phyloP scores from a whole-genome alignment of 2,888 invertebrate genomes.

The Nephrotoma flavescens region DNA sequence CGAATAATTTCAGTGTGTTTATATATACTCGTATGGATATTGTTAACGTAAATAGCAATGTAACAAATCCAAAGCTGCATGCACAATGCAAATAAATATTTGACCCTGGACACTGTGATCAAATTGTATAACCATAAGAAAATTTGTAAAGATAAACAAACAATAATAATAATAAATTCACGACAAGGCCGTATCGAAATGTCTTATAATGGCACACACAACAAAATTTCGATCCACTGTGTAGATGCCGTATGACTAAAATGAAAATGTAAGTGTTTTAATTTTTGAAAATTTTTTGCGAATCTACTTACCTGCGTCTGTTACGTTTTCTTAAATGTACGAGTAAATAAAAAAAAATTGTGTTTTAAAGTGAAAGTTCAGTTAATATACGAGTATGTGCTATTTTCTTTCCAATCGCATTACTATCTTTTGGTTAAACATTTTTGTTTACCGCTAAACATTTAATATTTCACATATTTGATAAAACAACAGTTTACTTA shows the following conservation, averaged over 20 bases:
- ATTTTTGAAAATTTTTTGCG: background rate
- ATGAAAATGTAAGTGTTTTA: background rate
- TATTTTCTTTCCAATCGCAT: background rate
- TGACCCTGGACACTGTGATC: background rate
- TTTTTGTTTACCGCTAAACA: background rate
- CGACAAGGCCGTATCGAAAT: background rate
- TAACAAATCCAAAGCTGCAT: background rate
- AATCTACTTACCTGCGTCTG: background rate
- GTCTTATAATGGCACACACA: background rate
- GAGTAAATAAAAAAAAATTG: background rate
- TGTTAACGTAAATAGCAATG: background rate
- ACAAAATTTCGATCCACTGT: background rate
- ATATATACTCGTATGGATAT: too few relatives aligned
- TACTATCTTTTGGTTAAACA: background rate
- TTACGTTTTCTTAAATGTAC: background rate
- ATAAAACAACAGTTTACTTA: background rate
- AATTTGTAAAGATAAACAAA: background rate
- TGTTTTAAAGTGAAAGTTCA: background rate
- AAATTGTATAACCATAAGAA: background rate
- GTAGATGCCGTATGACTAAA: background rate
- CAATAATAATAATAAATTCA: background rate
- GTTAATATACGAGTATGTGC: background rate
- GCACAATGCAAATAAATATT: background rate
- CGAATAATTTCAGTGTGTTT: background rate
- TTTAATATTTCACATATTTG: background rate